Base-by-base conservation (phyloP, 1,140 invertebrate species). In the Mercenaria mercenaria region DNA sequence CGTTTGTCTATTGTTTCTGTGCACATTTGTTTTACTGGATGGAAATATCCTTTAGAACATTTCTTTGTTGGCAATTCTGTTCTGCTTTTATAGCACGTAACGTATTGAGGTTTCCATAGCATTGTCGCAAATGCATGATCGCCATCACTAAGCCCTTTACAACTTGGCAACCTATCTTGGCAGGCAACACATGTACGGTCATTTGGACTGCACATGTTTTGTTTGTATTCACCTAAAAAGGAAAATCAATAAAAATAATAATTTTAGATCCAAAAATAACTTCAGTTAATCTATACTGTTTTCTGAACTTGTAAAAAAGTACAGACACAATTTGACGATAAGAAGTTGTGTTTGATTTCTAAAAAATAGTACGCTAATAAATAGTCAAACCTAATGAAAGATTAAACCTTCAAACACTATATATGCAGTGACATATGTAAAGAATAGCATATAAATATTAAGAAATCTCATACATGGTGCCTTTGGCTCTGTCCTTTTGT, bases 141-240 rank as follows among this genome's bases (percentile, higher is more conserved):
- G 32, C 94, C 94, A 59, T 93, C 91, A 59, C 56, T 13, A 29
- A 89, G 72, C 20, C 93, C 92, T 11, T 91, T 84, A 90, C 94
- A 94, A 83, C 91, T 94, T 15, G 91, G 92, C 1, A 91, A 87
- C 13, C 91, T 84, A 18, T 91, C 67, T 6, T 84, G n/a, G 74
- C 94, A 94, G 8, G 91, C 89, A 4, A 74, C 29, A 80, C 93
- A 94, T 10, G 13, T n/a, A 8, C 41, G 4, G 52, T 91, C 85
- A 29, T 88, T 34, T 15, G 56, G 41, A n/a, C 23, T 50, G 80
- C 93, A 94, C 32, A 81, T 29, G 52, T 91, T 90, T 32, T 69
- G 67, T 47, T 83, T 64, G 59, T 47, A 83, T 67, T 64, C 56
- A 20, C 41, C 56, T 83, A n/a, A 41, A 61, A 37, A 29, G 41